Evolutionary conservation across 2,797 vertebrate genomes (phyloP).

Genomic region (Poecilia velifera): DNA sequence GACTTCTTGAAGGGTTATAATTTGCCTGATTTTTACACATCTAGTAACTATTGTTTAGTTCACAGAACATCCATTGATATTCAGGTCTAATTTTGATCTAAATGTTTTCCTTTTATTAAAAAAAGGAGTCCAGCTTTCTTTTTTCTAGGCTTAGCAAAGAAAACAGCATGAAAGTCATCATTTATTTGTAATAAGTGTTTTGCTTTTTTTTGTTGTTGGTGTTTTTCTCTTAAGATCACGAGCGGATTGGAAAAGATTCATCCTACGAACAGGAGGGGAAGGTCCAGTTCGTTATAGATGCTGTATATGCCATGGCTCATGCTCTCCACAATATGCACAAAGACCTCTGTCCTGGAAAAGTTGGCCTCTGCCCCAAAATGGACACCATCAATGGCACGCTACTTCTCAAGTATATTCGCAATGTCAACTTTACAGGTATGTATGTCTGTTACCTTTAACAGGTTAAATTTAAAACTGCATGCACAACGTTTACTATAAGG

Average conservation of each 20-base stretch:
- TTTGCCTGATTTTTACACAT: slow-evolving; percentile 60
- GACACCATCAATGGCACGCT: slow-evolving; percentile 89
- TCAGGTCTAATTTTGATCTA: slow-evolving; percentile 14
- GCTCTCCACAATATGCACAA: slow-evolving; percentile 94
- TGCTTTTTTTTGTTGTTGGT: background rate
- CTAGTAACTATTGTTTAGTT: slow-evolving; percentile 39
- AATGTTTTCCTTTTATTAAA: slow-evolving; percentile 25
- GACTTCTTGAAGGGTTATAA: slow-evolving; percentile 52
- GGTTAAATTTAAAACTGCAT: background rate
- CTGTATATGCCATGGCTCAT: slow-evolving; percentile 94
- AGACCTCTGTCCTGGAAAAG: slow-evolving; percentile 88
- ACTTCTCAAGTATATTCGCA: slow-evolving; percentile 94
- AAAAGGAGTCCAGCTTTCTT: slow-evolving; percentile 13
- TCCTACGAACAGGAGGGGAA: slow-evolving; percentile 95
- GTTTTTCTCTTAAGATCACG: slow-evolving; percentile 81
- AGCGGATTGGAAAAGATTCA: slow-evolving; percentile 93
- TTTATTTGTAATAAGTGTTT: background rate
- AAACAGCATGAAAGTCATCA: background rate
- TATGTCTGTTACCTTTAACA: slow-evolving; percentile 15
- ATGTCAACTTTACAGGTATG: slow-evolving; percentile 94
- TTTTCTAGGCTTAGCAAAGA: slow-evolving; percentile 3
- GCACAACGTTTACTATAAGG: background rate
- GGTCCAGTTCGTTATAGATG: slow-evolving; percentile 94
- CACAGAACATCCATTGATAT: slow-evolving; percentile 25
- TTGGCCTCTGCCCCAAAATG: slow-evolving; percentile 91